Evolutionary conservation across 2,888 invertebrate genomes (phyloP), one percentile per base, ranked within the genome.

Genomic region (Drosophila picticornis): DNA sequence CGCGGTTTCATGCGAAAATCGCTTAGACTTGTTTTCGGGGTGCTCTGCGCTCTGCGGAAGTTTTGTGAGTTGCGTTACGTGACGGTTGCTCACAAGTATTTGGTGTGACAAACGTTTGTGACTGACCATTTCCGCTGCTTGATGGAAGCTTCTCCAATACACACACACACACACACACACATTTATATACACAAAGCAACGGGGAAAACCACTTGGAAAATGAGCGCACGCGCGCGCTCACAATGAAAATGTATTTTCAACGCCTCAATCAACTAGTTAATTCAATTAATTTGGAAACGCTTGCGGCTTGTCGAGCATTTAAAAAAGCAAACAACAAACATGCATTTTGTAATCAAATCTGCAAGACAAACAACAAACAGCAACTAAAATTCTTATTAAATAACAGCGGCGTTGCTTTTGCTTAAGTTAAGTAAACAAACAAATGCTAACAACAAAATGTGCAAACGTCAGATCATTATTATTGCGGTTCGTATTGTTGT

Each of bases 181-280:
- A 52, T 5, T 43, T 52, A n/a, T 55, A 22, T 43, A 19, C 36
- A 34, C 27, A 60, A 57, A 22, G 27, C 48, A 88, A 83, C 75
- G 72, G 59, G 81, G 70, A 83, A 81, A 88, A 57, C 83, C 70
- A 82, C 82, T 83, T 76, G 78, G 2, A 27, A 10, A 57, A 65
- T 57, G 59, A 51, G 40, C 34, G 43, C 50, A 16, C 22, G 46
- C 19, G 51, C n/a, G 51, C 11, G 57, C 40, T 38, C 51, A 57
- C 79, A 77, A 73, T 77, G 81, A 74, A 75, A 84, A 77, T 69
- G 67, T 73, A 78, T 77, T 81, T 75, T 87, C 87, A 83, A 80
- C 84, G 84, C 85, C 84, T 85, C 91, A 86, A 83, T 91, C 90
- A 89, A 89, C 90, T 87, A 79, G 80, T 91, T 85, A 90, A 91